Evolutionary conservation across 1,140 invertebrate species (phyloP).

Genomic region (Limonius californicus): DNA sequence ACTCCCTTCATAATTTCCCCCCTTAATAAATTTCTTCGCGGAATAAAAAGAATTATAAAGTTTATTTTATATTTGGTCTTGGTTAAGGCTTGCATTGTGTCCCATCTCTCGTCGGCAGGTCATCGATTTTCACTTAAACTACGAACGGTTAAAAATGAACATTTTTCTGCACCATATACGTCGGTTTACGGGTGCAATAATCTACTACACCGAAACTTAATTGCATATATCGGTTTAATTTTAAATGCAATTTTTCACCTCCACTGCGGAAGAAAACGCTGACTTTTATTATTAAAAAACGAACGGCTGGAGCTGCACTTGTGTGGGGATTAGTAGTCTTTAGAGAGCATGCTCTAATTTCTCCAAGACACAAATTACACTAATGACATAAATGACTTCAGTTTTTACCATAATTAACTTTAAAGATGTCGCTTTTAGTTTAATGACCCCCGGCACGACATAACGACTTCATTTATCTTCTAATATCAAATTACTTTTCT

Average conservation of each 20-base stretch:
- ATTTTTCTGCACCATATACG: too few species aligned
- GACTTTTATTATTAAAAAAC: background rate
- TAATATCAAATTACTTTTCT: too few species aligned
- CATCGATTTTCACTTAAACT: too few species aligned
- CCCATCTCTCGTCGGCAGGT: too few species aligned
- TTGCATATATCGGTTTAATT: background rate
- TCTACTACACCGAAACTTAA: background rate
- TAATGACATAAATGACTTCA: background rate
- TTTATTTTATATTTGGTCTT: too few species aligned
- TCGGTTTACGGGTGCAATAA: background rate
- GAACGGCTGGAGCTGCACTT: background rate
- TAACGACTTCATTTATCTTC: too few species aligned
- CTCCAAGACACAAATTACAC: background rate
- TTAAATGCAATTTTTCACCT: background rate
- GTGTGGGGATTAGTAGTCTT: background rate
- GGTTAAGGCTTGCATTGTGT: too few species aligned
- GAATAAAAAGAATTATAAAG: too few species aligned
- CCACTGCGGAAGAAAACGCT: too few species aligned
- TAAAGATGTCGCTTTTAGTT: background rate
- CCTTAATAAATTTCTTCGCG: background rate
- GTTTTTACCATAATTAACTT: background rate
- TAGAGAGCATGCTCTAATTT: background rate
- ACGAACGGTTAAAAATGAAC: too few species aligned
- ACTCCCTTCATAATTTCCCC: background rate
- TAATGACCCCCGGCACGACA: too few species aligned